These are phyloP conservation scores for Coecobrya sp. DNA, from an alignment of 2,888 invertebrate genomes.

Conservation along the genomic window DNA sequence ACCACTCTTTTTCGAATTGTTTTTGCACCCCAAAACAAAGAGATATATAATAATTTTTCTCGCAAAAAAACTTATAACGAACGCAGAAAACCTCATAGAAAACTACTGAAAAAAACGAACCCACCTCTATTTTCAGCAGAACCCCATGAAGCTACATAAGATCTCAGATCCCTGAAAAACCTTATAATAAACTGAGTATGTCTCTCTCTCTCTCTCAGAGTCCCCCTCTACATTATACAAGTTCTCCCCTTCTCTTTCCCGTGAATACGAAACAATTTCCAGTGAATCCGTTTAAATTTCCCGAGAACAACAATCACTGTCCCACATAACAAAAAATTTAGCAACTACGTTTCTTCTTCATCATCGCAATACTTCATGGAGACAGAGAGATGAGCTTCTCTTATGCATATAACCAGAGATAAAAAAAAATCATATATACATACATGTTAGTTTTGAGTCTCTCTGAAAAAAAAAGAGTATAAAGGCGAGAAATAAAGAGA, in stretches of 20 bases:
- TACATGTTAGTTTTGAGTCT: not conserved
- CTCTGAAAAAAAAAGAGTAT: conserved; percentile 39
- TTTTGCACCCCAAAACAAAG: too few relatives aligned
- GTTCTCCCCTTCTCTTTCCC: conserved; percentile 2
- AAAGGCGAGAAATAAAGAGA: conserved; percentile 64
- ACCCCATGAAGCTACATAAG: too few relatives aligned
- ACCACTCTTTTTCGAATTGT: too few relatives aligned
- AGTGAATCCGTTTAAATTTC: conserved; percentile 1
- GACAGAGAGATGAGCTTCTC: conserved; percentile 28
- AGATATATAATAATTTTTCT: too few relatives aligned
- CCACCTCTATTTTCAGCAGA: too few relatives aligned
- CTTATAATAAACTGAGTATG: too few relatives aligned
- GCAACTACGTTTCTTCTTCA: conserved; percentile 56
- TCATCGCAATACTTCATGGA: conserved; percentile 52
- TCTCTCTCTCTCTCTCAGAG: too few relatives aligned
- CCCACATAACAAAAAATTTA: conserved; percentile 37
- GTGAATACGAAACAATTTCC: conserved; percentile 33
- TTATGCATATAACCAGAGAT: not conserved
- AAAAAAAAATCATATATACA: conserved; percentile 2
- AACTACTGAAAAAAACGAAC: too few relatives aligned
- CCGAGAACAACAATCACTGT: conserved; percentile 47
- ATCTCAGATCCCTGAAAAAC: too few relatives aligned
- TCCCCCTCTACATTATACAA: too few relatives aligned
- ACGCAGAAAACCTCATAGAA: too few relatives aligned
- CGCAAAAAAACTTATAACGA: too few relatives aligned